These are phyloP conservation scores for Leucophenga maculata DNA, from an alignment of 2,888 invertebrate genomes.

Conservation along the genomic window DNA sequence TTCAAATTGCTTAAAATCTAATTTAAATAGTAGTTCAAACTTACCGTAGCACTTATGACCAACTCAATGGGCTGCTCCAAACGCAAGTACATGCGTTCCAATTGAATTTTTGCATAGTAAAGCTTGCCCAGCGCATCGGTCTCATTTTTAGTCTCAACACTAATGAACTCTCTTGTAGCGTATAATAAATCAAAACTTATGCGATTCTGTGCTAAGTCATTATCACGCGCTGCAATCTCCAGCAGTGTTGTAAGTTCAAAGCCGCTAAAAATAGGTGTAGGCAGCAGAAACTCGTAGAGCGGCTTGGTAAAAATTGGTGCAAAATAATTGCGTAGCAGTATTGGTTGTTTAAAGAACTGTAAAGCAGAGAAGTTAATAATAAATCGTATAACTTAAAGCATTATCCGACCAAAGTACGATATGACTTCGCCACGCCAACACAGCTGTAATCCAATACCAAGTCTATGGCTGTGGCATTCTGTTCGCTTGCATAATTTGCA, in stretches of 20 bases:
- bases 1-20: no score
- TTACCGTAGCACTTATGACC: slow-evolving; percentile 53
- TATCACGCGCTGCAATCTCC: slow-evolving; percentile 52
- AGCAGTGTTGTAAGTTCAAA: slow-evolving; percentile 50
- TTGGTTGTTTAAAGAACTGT: slow-evolving; percentile 48
- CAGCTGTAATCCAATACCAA: slow-evolving; percentile 46
- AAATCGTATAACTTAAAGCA: no score
- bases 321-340: slow-evolving; percentile 50
- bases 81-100: slow-evolving; percentile 44
- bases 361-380: not conserved
- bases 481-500: slow-evolving; percentile 48
- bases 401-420: slow-evolving; percentile 44
- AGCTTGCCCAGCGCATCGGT: slow-evolving; percentile 39
- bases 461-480: slow-evolving; percentile 42
- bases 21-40: not conserved
- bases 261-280: slow-evolving; percentile 54
- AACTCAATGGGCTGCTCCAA: slow-evolving; percentile 46
- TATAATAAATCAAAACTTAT: slow-evolving; percentile 40
- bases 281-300: slow-evolving; percentile 48
- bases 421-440: slow-evolving; percentile 32
- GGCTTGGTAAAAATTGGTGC: slow-evolving; percentile 48
- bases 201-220: slow-evolving; percentile 50
- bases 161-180: slow-evolving; percentile 26
- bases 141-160: slow-evolving; percentile 35
- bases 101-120: slow-evolving; percentile 46